A percentile compares a stretch with the other conserved stretches of the same genome.
Conservation (phyloP, 1,140 invertebrate species). For the Aphelinus atriplicis region DNA sequence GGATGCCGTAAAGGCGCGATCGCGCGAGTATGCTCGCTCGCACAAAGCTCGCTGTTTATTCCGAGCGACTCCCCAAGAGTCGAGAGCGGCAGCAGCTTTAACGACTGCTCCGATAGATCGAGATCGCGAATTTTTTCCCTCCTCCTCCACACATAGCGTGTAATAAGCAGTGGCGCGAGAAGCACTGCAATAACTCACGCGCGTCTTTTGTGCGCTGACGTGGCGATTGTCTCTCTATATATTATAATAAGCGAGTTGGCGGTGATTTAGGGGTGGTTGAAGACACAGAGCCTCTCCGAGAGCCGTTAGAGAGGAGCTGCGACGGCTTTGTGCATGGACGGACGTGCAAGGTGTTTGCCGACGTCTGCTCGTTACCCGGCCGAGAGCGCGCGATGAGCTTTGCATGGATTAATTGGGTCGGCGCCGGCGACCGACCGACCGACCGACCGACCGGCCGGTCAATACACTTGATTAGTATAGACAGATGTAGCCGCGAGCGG, state of each 20-base stretch:
- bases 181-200: neutral
- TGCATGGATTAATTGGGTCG: constrained; percentile 30
- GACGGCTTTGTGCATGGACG: neutral
- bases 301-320: too few species aligned
- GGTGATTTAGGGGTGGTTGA: neutral
- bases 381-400: constrained; percentile 15
- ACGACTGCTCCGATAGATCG: constrained; percentile 1
- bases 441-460: neutral
- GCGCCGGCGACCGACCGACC: constrained; percentile 24
- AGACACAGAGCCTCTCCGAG: too few species aligned
- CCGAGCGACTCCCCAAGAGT: neutral
- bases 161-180: neutral
- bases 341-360: constrained; percentile 22
- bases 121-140: too few species aligned
- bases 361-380: constrained; percentile 18
- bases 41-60: neutral
- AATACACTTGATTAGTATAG: neutral
- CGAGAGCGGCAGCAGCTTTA: neutral
- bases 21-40: neutral
- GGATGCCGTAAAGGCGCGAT: neutral
- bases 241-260: constrained; percentile 10
- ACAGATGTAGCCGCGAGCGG: neutral
- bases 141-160: neutral
- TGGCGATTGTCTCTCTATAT: too few species aligned
- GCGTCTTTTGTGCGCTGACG: too few species aligned